Evolutionary conservation across 2,113 vertebrate genomes (phyloP).

Genomic region (Symphodus melops): DNA sequence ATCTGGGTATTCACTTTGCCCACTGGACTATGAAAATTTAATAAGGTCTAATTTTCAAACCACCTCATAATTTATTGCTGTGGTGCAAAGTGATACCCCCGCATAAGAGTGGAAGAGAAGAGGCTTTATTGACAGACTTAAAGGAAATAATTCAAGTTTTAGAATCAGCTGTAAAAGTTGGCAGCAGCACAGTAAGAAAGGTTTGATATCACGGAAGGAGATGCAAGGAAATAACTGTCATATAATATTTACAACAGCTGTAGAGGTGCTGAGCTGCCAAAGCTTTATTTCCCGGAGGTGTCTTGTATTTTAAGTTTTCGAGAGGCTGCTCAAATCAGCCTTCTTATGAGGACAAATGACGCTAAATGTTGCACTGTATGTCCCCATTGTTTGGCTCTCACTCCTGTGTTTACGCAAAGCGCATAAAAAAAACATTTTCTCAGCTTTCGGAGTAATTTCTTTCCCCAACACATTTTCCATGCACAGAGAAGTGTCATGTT

Average conservation of each 20-base stretch:
- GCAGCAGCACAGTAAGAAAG: constrained; percentile 12
- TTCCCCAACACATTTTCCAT: neutral
- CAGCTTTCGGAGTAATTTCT: neutral
- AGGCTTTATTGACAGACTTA: constrained; percentile 11
- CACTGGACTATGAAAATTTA: constrained; percentile 62
- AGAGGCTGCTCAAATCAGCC: neutral
- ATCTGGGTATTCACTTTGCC: constrained; percentile 47
- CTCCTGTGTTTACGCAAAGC: neutral
- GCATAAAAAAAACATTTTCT: neutral
- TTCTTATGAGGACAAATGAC: neutral
- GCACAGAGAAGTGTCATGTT: neutral
- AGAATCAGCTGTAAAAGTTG: constrained; percentile 18
- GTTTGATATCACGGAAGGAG: constrained; percentile 10
- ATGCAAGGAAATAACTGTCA: constrained; percentile 24
- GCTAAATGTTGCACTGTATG: neutral
- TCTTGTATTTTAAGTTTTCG: constrained; percentile 34
- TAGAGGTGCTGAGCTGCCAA: constrained; percentile 28
- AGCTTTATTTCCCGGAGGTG: constrained; percentile 60
- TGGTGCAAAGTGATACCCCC: constrained; percentile 16
- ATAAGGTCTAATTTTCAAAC: constrained; percentile 64
- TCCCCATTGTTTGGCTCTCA: neutral
- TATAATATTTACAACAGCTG: constrained; percentile 42
- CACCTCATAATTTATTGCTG: constrained; percentile 54
- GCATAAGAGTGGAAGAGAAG: neutral
- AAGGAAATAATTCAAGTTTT: constrained; percentile 19